Evolutionary conservation across 2,797 vertebrate species (phyloP).

Genomic region (Poeciliopsis paucimaculata): DNA sequence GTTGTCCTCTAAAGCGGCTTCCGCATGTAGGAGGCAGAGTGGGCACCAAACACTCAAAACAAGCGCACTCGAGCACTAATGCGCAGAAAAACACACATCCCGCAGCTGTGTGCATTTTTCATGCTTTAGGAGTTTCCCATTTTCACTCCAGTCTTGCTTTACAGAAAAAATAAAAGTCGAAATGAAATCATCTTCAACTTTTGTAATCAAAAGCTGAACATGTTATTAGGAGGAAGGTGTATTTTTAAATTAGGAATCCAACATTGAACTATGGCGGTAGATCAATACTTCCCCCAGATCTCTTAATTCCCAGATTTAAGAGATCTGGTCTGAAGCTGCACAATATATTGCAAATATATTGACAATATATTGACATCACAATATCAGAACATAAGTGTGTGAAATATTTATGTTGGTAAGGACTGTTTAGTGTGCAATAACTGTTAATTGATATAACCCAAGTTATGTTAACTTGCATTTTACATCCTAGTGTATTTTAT

Average conservation of each 20-base stretch:
- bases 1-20: conserved; percentile 23
- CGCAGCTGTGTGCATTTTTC: conserved; percentile 14
- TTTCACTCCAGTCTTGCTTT: neutral
- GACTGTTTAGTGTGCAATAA: neutral
- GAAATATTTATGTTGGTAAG: neutral
- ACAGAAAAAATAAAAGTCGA: neutral
- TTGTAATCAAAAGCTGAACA: neutral
- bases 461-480: neutral
- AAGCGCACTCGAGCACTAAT: conserved; percentile 11
- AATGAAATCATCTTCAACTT: neutral
- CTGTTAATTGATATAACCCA: neutral
- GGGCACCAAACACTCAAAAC: conserved; percentile 10
- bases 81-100: conserved; percentile 6
- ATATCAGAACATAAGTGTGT: neutral
- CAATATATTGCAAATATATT: neutral
- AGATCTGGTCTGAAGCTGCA: neutral
- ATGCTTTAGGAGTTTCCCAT: conserved; percentile 10
- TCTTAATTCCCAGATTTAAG: neutral
- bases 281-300: neutral
- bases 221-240: neutral
- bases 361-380: neutral
- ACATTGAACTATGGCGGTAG: neutral
- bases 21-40: conserved; percentile 12
- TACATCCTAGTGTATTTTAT: neutral
- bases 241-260: neutral